These are phyloP conservation scores for Euthynnus affinis DNA, from an alignment of 2,797 vertebrate genomes.

Conservation along the genomic window DNA sequence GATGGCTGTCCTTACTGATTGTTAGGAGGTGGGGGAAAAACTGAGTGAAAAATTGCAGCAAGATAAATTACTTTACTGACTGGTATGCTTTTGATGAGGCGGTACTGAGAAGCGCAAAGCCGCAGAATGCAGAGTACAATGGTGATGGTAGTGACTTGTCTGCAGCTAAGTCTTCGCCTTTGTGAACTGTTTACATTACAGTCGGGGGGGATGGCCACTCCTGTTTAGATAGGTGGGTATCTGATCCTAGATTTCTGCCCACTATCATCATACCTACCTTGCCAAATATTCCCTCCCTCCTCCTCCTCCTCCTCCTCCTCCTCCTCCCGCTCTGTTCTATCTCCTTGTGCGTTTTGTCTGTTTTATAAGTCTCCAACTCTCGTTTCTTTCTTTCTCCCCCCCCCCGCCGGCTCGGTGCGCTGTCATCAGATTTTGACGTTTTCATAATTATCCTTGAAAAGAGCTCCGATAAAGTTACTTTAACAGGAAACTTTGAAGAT, in stretches of 20 bases:
- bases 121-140: constrained; percentile 65
- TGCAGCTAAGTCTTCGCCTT: constrained; percentile 57
- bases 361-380: constrained; percentile 9
- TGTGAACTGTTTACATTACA: constrained; percentile 74
- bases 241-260: constrained; percentile 55
- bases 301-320: too few species aligned
- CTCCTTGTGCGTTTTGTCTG: not conserved
- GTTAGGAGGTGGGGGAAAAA: constrained; percentile 3
- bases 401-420: not conserved
- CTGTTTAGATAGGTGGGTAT: constrained; percentile 75
- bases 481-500: constrained; percentile 16
- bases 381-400: constrained; percentile 14
- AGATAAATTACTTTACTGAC: constrained; percentile 72
- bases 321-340: not conserved
- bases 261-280: constrained; percentile 50
- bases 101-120: constrained; percentile 62
- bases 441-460: constrained; percentile 25
- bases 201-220: constrained; percentile 42
- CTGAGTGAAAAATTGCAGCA: constrained; percentile 47
- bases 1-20: constrained; percentile 44
- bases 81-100: constrained; percentile 77
- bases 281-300: constrained; percentile 20
- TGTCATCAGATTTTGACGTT: constrained; percentile 20
- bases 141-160: constrained; percentile 59
- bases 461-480: constrained; percentile 12